These are phyloP conservation scores for Trichonephila clavipes DNA, from an alignment of 1,140 invertebrate genomes.

Conservation along the genomic window DNA sequence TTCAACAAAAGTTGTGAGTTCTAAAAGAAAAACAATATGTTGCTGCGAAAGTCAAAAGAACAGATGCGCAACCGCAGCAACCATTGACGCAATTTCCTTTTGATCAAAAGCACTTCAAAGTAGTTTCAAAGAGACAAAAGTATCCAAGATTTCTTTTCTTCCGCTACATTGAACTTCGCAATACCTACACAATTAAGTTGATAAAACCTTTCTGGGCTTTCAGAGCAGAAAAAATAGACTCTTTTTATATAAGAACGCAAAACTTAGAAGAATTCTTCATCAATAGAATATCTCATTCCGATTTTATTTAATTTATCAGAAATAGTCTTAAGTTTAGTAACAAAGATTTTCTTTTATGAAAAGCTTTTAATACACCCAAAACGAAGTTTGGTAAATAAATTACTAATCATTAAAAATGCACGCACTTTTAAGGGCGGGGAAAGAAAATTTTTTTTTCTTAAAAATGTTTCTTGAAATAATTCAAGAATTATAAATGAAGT, in stretches of 20 bases:
- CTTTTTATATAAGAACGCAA: neutral
- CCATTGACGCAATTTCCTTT: slow-evolving; percentile 13
- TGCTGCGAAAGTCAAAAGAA: neutral
- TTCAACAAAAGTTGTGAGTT: no score
- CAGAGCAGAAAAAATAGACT: neutral
- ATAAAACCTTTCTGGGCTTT: neutral
- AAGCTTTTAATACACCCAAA: no score
- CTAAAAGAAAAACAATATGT: neutral
- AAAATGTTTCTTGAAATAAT: no score
- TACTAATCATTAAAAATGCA: no score
- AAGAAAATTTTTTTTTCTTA: no score
- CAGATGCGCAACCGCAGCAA: neutral
- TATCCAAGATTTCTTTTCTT: neutral
- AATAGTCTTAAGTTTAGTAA: no score
- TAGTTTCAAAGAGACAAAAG: slow-evolving; percentile 31
- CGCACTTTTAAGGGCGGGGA: no score
- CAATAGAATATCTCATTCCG: no score
- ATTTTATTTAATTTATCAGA: no score
- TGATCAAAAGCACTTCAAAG: slow-evolving; percentile 12
- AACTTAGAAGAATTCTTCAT: neutral
- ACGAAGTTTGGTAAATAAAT: no score
- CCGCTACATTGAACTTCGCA: neutral
- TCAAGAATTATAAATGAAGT: no score
- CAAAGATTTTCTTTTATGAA: no score
- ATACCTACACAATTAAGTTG: neutral